Evolutionary conservation across 2,797 vertebrate genomes (phyloP).

Genomic region (Pipistrellus pipistrellus): DNA sequence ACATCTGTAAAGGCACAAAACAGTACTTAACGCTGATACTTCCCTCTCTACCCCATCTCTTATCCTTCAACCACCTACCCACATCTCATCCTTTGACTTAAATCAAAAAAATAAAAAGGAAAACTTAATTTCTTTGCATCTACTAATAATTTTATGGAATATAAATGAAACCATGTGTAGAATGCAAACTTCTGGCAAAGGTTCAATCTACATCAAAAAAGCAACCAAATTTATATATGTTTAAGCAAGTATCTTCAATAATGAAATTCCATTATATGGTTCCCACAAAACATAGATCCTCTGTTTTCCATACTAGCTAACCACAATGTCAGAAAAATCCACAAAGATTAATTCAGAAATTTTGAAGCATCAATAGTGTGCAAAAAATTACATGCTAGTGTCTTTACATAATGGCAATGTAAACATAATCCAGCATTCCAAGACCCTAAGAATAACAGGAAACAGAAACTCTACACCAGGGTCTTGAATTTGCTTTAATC

Average conservation of each 20-base stretch:
- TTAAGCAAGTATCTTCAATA: conserved; percentile 41
- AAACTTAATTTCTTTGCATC: conserved; percentile 23
- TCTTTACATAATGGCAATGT: neutral
- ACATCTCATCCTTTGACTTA: conserved; percentile 33
- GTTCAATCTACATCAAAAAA: conserved; percentile 43
- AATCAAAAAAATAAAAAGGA: neutral
- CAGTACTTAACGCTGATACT: neutral
- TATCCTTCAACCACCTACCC: neutral
- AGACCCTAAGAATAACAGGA: neutral
- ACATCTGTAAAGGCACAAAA: neutral
- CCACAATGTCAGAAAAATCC: neutral
- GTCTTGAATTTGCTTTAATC: neutral
- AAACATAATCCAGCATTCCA: neutral
- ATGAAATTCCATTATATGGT: neutral
- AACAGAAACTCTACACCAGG: neutral
- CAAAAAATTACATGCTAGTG: neutral
- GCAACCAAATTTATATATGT: neutral
- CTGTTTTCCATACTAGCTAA: neutral
- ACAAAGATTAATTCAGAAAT: neutral
- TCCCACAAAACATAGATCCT: neutral
- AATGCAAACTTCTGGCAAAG: conserved; percentile 24
- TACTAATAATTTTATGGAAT: neutral
- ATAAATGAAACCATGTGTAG: neutral
- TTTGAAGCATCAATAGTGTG: neutral
- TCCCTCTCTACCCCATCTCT: neutral